A percentile compares a stretch with the other conserved stretches of the same genome.
phyloP scores from a whole-genome alignment of 2,888 invertebrate genomes.

The Chorisops tibialis region DNA sequence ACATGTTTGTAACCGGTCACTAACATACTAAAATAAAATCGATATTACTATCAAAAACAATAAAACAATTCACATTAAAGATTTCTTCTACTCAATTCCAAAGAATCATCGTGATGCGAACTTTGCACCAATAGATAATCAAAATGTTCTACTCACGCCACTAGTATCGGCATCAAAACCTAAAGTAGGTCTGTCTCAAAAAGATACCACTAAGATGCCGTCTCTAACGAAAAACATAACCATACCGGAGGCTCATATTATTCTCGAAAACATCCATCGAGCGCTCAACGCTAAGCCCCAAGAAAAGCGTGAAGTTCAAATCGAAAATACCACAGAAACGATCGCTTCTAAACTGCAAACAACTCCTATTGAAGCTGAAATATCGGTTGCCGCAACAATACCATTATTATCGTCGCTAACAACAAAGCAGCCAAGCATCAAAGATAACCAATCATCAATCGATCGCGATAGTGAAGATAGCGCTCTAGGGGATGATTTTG shows the following conservation, averaged over 20 bases:
- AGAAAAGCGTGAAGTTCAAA: neutral
- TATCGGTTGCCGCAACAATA: neutral
- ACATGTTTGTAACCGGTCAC: too few species aligned
- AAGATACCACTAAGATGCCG: neutral
- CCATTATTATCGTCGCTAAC: neutral
- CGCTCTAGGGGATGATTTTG: too few species aligned
- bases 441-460: too few species aligned
- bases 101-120: constrained; percentile 15
- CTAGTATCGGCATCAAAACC: constrained; percentile 40
- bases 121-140: constrained; percentile 4
- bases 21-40: neutral
- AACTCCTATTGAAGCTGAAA: neutral
- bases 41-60: neutral
- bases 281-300: neutral
- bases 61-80: neutral
- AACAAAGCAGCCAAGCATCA: too few species aligned
- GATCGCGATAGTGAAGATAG: too few species aligned
- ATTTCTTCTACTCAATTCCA: constrained; percentile 7
- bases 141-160: neutral
- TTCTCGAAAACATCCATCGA: constrained; percentile 17
- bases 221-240: neutral
- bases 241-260: neutral
- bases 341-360: neutral
- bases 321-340: neutral
- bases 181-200: constrained; percentile 34